Base-by-base conservation (phyloP, 2,888 invertebrate species). In the Lithophane socia region DNA sequence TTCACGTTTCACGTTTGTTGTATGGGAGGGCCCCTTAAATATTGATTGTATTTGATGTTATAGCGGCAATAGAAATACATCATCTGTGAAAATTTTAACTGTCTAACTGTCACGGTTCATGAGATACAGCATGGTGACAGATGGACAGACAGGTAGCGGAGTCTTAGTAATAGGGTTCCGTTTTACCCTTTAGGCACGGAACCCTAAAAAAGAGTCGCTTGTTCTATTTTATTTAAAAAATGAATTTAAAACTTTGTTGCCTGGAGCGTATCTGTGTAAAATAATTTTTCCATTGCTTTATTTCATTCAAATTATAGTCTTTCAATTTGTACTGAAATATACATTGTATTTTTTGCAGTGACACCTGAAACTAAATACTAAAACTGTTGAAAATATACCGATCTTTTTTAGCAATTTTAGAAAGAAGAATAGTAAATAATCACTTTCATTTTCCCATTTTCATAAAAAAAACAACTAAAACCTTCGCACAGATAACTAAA, bases 401-500 rank as follows among this genome's bases (percentile, higher is more conserved):
- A n/a, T n/a, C 1, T n/a, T 56, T 56, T 56, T 56, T n/a, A 3
- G 56, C 1, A 3, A 3, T 56, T 56, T n/a, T n/a, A 56, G 56
- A n/a, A 4, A 21, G 9, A 56, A n/a, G n/a, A n/a, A n/a, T n/a
- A 56, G 56, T 12, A n/a, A 12, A 56, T n/a, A 7, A 24, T 58
- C 2, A 24, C 58, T 16, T 13, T 18, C 3, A 44, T 44, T 44
- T 42, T 13, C 42, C 42, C n/a, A 8, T 64, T 64, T 42, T 52
- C 8, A 12, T 21, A 21, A 37, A 64, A 21, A 54, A 37, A 63
- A 44, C 3, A 49, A 9, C 0, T 4, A 13, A 4, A 24, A 29
- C 12, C 8, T 60, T 47, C 9, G 5, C 21, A n/a, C n/a, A n/a
- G n/a, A 65, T 71, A 79, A 79, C 18, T 16, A 37, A 56, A 63